A percentile compares a stretch with the other conserved stretches of the same genome.
phyloP scores from a whole-genome alignment of 2,797 vertebrate genomes.

The Hybognathus amarus region DNA sequence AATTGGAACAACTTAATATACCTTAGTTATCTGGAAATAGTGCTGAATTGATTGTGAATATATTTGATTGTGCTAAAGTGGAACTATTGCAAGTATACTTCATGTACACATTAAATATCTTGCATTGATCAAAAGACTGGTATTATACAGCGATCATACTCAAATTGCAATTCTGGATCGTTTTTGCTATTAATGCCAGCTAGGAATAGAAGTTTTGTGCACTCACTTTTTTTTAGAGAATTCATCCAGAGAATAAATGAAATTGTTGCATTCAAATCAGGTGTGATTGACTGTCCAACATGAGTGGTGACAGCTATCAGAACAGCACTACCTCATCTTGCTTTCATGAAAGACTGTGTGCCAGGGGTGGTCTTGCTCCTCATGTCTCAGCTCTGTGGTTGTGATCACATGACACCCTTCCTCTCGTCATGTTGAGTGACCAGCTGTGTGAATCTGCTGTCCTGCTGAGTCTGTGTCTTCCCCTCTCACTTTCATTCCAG shows the following conservation, averaged over 20 bases:
- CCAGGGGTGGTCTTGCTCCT: slow-evolving; percentile 10
- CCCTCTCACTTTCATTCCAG: slow-evolving; percentile 22
- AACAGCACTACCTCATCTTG: slow-evolving; percentile 2
- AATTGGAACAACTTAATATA: too few species aligned
- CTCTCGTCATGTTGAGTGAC: slow-evolving; percentile 44
- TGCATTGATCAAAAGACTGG: too few species aligned
- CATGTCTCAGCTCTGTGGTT: slow-evolving; percentile 11
- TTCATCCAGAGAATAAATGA: neutral
- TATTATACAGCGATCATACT: too few species aligned
- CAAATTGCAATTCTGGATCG: neutral
- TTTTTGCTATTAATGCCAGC: neutral
- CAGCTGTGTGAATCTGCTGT: slow-evolving; percentile 46
- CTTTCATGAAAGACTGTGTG: slow-evolving; percentile 33
- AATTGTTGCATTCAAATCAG: slow-evolving; percentile 13
- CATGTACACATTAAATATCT: too few species aligned
- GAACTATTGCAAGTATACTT: too few species aligned
- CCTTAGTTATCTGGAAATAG: too few species aligned
- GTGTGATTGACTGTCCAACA: neutral
- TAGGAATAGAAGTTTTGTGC: neutral
- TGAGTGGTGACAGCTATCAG: neutral
- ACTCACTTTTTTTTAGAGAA: too few species aligned
- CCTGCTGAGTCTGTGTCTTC: slow-evolving; percentile 40
- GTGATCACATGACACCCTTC: slow-evolving; percentile 13
- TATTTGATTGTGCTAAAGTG: too few species aligned
- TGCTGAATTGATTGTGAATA: too few species aligned